Evolutionary conservation across 2,888 invertebrate genomes (phyloP).

Genomic region (Protophormia terraenovae): DNA sequence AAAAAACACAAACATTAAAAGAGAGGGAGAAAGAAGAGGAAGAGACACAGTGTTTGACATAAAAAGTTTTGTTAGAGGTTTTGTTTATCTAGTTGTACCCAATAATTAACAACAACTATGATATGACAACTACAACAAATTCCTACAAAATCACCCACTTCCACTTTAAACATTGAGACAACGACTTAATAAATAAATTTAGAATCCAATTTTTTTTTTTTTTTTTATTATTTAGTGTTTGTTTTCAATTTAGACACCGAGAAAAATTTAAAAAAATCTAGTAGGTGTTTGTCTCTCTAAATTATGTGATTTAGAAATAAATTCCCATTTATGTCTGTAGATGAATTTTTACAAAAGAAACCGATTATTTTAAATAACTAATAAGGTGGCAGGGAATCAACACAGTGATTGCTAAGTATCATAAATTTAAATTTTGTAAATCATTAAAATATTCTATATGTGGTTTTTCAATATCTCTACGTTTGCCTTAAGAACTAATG

Average conservation of each 20-base stretch:
- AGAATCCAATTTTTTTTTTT: background rate
- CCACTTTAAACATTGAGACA: background rate
- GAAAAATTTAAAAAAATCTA: slow-evolving; percentile 69
- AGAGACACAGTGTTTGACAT: background rate
- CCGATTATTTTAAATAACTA: too few species aligned
- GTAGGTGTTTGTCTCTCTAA: slow-evolving; percentile 59
- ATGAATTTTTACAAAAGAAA: background rate
- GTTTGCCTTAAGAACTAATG: slow-evolving; percentile 16
- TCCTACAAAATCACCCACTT: slow-evolving; percentile 22
- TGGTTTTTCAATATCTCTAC: slow-evolving; percentile 5
- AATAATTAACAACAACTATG: slow-evolving; percentile 15
- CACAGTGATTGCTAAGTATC: background rate
- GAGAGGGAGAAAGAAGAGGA: background rate
- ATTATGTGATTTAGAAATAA: slow-evolving; percentile 4
- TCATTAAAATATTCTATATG: too few species aligned
- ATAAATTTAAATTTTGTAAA: slow-evolving; percentile 38
- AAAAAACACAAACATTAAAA: background rate
- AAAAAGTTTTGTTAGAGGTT: background rate
- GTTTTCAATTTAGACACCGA: slow-evolving; percentile 70
- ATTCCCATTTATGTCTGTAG: background rate
- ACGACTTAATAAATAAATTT: slow-evolving; percentile 24
- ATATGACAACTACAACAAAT: background rate
- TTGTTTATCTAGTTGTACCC: background rate
- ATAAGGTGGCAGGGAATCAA: background rate
- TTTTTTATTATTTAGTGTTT: background rate